Percentiles rank a stretch among this genome's conserved stretches.
Evolutionary conservation across 1,140 invertebrate genomes (phyloP).

Genomic region (Drosophila parvula): DNA sequence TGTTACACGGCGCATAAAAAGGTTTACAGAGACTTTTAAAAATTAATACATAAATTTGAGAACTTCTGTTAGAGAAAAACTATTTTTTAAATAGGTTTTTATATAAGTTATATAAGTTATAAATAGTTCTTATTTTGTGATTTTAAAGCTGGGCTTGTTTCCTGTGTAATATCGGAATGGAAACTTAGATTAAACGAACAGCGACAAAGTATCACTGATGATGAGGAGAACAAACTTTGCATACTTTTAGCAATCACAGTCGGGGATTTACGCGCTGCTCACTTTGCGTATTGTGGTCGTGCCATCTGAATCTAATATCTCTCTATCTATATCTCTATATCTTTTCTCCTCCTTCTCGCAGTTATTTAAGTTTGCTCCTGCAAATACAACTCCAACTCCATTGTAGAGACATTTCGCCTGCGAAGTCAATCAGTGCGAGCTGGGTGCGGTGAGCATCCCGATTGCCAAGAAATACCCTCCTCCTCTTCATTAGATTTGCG

Average conservation of each 20-base stretch:
- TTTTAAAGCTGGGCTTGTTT: too few species aligned
- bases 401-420: conserved; percentile 1
- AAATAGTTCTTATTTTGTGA: too few species aligned
- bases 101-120: too few species aligned
- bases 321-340: too few species aligned
- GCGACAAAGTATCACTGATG: conserved; percentile 8
- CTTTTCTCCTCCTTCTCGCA: neutral
- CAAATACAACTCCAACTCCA: conserved; percentile 4
- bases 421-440: conserved; percentile 36
- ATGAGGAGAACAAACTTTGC: conserved; percentile 18
- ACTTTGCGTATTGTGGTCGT: conserved; percentile 18
- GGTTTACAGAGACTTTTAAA: neutral
- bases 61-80: too few species aligned
- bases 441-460: conserved; percentile 28
- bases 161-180: neutral
- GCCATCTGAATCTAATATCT: neutral
- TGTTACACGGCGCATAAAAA: conserved; percentile 1
- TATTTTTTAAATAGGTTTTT: too few species aligned
- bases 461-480: conserved; percentile 28
- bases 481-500: conserved; percentile 37
- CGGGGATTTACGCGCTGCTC: conserved; percentile 12
- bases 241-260: conserved; percentile 23
- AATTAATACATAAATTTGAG: neutral
- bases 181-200: conserved; percentile 1
- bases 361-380: conserved; percentile 26